Evolutionary conservation across 2,797 vertebrate species (phyloP), one percentile per base, ranked within the genome.

Genomic region (Eleutherodactylus coqui): DNA sequence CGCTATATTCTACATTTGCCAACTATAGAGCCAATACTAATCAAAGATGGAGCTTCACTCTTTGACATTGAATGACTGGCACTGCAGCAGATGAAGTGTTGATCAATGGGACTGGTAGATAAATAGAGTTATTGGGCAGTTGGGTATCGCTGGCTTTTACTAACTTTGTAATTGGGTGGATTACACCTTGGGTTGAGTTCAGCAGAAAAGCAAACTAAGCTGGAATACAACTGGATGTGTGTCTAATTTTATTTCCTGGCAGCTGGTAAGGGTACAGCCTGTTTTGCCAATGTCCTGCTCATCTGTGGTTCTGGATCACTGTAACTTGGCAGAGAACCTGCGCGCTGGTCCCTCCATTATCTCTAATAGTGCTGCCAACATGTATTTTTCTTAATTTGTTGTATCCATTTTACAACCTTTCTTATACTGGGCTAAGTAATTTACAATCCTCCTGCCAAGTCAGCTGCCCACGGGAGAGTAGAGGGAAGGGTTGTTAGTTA

Each of bases 321-420:
- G 76, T 47, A 43, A 55, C 67, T 84, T 87, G 82, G 86, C 86
- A 87, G 58, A 45, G 24, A 75, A 53, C 43, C 55, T 24, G 36
- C 24, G 47, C n/a, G 17, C 72, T 72, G 19, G 67, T 80, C 47
- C 43, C 82, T 83, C 69, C 27, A 87, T 83, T 84, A 80, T 84
- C 86, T 75, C 60, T 34, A 84, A 79, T 43, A 75, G 76, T 24
- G 53, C 82, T 87, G 86, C 75, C 86, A 87, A 79, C 69, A 75
- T 87, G 67, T 55, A 84, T 87, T 84, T 80, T 87, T 80, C 82
- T 75, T 84, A 87, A 87, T 87, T 87, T 87, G 86, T 87, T 87
- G 75, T 87, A 87, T 87, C 82, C 84, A 79, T 87, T 87, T 87
- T 87, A 84, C 81, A 87, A 79, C 86, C 75, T 83, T 87, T 87